Base-by-base conservation (phyloP, 1,140 invertebrate genomes). In the Macrotrachela quadricornifera region DNA sequence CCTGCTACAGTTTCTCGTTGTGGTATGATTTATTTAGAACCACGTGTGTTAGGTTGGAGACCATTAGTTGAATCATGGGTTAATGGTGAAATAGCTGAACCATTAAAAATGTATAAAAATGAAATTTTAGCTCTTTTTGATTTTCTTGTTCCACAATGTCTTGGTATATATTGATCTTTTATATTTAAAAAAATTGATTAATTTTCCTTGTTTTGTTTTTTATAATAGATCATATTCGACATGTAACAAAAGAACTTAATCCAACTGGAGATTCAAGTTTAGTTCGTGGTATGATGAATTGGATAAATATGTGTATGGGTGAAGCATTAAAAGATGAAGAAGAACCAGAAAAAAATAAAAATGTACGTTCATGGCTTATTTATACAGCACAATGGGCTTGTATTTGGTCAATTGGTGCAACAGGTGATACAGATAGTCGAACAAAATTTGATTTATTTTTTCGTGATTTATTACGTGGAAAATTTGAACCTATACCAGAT, bases 401-500 rank as follows among this genome's bases (percentile, higher is more conserved):
- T 18, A 61, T 64, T 0, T 70, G 68, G 68, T 61, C 63, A 14
- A 65, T 70, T 55, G 68, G 63, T 21, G 66, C 63, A 9, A 57
- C 59, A 6, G 58, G 64, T 10, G 65, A 69, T 48, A 56, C 54
- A 16, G 65, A 69, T 55, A 61, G 66, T 12, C 55, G 67, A 41
- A 49, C 52, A n/a, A 68, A 65, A 55, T 71, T 68, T 60, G 66
- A 71, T 58, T 51, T 46, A 1, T 69, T 62, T 57, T 67, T 61
- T 54, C 58, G 64, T 45, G 63, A 66, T 10, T 48, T 71, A 1
- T 57, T 73, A 21, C 50, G 59, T 51, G 73, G 74, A 50, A 67
- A 77, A 56, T 83, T 83, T 0, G 64, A 74, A 39, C 64, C 64
- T 14, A 62, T 85, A 16, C 21, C 21, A 4, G 21, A 30, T 30